Conservation (phyloP, 1,140 invertebrate species). For the Eumeta japonica region DNA sequence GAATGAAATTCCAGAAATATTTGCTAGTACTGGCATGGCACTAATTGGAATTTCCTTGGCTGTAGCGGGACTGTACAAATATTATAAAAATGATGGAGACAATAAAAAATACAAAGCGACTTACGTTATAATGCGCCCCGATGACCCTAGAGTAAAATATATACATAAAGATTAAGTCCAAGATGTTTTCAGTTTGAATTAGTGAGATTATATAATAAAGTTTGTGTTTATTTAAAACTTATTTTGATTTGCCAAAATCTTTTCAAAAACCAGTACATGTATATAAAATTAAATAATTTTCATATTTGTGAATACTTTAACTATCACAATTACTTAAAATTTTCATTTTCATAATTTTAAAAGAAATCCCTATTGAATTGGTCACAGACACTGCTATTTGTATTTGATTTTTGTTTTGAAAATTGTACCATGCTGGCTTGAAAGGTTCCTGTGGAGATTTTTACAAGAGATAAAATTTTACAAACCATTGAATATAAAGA, state of each 20-base stretch:
- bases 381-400: too few relatives aligned
- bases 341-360: too few relatives aligned
- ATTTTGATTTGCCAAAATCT: neutral
- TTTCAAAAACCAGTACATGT: neutral
- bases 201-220: conserved; percentile 49
- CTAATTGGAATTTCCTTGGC: conserved; percentile 52
- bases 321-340: too few relatives aligned
- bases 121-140: conserved; percentile 64
- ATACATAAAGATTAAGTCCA: conserved; percentile 43
- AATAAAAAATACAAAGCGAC: conserved; percentile 61
- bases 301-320: too few relatives aligned
- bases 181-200: conserved; percentile 14
- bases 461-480: too few relatives aligned
- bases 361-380: too few relatives aligned
- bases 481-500: too few relatives aligned
- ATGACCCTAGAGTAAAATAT: conserved; percentile 60
- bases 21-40: conserved; percentile 56
- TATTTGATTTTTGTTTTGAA: too few relatives aligned
- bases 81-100: conserved; percentile 62
- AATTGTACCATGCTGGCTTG: too few relatives aligned
- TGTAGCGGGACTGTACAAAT: conserved; percentile 38
- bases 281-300: too few relatives aligned
- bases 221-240: too few relatives aligned
- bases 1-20: conserved; percentile 69
- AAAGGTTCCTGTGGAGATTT: too few relatives aligned